Percentiles rank a stretch among this genome's conserved stretches.
phyloP scores from a whole-genome alignment of 2,113 vertebrate genomes.

The Pterocles gutturalis region DNA sequence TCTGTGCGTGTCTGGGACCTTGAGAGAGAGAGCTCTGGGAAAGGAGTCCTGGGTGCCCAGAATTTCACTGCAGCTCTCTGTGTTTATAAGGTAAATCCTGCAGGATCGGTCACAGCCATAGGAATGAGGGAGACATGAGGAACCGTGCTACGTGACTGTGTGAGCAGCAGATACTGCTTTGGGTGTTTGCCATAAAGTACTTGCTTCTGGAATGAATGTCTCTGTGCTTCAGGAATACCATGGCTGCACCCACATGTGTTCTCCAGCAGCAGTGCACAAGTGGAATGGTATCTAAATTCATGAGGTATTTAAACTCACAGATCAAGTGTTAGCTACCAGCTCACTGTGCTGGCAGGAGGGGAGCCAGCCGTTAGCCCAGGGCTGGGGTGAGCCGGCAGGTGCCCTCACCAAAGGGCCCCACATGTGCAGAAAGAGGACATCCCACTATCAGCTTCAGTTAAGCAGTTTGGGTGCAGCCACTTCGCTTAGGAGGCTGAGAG shows the following conservation, averaged over 20 bases:
- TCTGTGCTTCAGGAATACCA: neutral
- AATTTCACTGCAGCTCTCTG: neutral
- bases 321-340: neutral
- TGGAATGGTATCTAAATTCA: neutral
- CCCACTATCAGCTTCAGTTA: neutral
- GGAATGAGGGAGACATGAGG: neutral
- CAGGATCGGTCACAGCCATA: neutral
- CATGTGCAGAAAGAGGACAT: rapidly evolving
- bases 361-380: neutral
- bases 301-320: neutral
- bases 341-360: neutral
- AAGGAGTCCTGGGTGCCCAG: neutral
- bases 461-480: neutral
- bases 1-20: neutral
- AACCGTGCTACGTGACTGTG: neutral
- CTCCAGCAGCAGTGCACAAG: neutral
- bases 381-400: neutral
- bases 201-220: neutral
- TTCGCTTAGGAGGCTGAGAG: neutral
- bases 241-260: neutral
- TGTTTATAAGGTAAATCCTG: neutral
- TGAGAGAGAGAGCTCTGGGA: neutral
- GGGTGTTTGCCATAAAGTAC: neutral
- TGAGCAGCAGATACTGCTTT: neutral
- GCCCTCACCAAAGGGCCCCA: neutral